These are phyloP conservation scores for Drosophila eohydei DNA, from an alignment of 2,888 invertebrate genomes.

Conservation along the genomic window DNA sequence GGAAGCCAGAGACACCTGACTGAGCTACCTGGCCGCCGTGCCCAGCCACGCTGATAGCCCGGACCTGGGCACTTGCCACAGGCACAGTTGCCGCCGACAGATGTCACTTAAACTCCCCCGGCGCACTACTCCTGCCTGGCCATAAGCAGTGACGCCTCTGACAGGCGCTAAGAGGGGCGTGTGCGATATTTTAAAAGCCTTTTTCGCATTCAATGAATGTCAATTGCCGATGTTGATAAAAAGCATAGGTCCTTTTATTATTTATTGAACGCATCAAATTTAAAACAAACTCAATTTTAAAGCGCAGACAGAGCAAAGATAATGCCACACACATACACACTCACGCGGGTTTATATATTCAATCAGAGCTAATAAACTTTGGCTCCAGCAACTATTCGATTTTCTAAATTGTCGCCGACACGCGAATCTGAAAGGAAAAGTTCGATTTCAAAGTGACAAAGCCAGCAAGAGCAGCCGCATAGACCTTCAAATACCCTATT, in stretches of 20 bases:
- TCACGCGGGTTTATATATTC: background rate
- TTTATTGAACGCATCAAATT: slow-evolving; percentile 38
- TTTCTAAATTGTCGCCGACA: slow-evolving; percentile 20
- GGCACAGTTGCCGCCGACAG: slow-evolving; percentile 45
- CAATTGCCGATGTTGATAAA: slow-evolving; percentile 20
- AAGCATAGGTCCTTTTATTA: slow-evolving; percentile 6
- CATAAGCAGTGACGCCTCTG: background rate
- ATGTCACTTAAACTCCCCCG: slow-evolving; percentile 52
- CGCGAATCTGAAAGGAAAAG: slow-evolving; percentile 14
- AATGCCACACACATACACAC: background rate
- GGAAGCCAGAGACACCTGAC: slow-evolving; percentile 35
- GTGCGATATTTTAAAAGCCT: slow-evolving; percentile 46
- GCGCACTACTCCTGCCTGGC: slow-evolving; percentile 12
- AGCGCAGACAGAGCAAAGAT: slow-evolving; percentile 1
- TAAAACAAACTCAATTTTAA: slow-evolving; percentile 48
- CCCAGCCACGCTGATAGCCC: slow-evolving; percentile 5
- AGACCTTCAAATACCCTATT: background rate
- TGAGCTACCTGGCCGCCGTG: slow-evolving; percentile 20
- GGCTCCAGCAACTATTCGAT: slow-evolving; percentile 4
- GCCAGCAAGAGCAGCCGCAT: too few relatives aligned
- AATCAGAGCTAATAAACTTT: slow-evolving; percentile 17
- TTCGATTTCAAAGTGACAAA: background rate
- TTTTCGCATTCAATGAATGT: slow-evolving; percentile 55
- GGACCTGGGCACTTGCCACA: slow-evolving; percentile 2
- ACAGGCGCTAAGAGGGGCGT: background rate